Base-by-base conservation (phyloP, 2,888 invertebrate genomes). In the Xiphydria camelus region DNA sequence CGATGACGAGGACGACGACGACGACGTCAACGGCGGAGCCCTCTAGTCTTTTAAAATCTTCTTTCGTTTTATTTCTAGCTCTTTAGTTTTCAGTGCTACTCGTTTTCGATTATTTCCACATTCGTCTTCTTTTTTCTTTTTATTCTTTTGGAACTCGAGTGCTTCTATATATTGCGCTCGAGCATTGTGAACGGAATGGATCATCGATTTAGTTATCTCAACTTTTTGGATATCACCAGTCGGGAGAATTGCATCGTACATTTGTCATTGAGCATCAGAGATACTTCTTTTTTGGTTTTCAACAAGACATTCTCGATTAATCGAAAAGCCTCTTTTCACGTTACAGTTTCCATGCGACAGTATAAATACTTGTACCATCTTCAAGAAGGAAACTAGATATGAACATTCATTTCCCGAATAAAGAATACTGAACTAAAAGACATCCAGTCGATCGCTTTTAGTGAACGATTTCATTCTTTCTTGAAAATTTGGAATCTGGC, bases 321-420 rank as follows among this genome's bases (percentile, higher is more conserved):
- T 29, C 1, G 58, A 56, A 41, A 60, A 61, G 4, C 58, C 57
- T 41, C 55, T 47, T 55, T 62, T 55, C 2, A 60, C 45, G 25
- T 42, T 45, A 4, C 59, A 60, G 34, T 61, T 57, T 7, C 59
- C 59, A 34, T 60, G 54, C 9, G 50, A 58, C 22, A 61, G 21
- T 42, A 50, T 52, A 3, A 44, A n/a, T n/a, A n/a, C n/a, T n/a
- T n/a, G 14, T 5, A 56, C 35, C 7, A 45, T 42, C 47, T 50
- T 41, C 9, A 56, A n/a, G 25, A 54, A 47, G 25, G 19, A 2
- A 22, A 22, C 26, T 4, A 55, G 35, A 32, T 41, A n/a, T n/a
- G n/a, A n/a, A n/a, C n/a, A n/a, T n/a, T n/a, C n/a, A n/a, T n/a
- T n/a, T n/a, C n/a, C n/a, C n/a, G n/a, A n/a, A n/a, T n/a, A n/a